Evolutionary conservation across 2,888 invertebrate species (phyloP).

Genomic region (Cosmopolites sordidus): DNA sequence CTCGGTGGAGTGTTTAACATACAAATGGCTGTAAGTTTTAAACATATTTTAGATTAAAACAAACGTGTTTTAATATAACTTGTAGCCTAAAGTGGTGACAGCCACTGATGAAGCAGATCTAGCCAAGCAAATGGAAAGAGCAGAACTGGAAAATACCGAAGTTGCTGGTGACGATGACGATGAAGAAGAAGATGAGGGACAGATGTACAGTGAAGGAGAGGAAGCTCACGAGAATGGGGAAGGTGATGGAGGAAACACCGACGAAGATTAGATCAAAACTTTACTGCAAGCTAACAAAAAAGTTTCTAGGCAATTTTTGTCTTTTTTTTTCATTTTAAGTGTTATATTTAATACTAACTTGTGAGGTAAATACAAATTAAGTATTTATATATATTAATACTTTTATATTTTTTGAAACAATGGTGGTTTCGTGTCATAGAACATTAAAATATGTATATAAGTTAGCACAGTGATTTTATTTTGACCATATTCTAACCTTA

Average conservation of each 20-base stretch:
- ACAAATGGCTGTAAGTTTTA: constrained; percentile 68
- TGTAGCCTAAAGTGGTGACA: constrained; percentile 88
- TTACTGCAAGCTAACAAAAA: background rate
- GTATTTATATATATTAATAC: constrained; percentile 12
- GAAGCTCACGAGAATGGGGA: constrained; percentile 20
- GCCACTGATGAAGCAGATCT: constrained; percentile 97
- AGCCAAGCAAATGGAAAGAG: constrained; percentile 86
- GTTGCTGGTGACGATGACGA: constrained; percentile 85
- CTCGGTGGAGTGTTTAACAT: constrained; percentile 90
- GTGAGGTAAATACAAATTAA: constrained; percentile 4
- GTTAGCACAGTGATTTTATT: too few species aligned
- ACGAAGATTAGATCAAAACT: constrained; percentile 16
- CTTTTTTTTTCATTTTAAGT: constrained; percentile 4
- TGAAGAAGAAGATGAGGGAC: constrained; percentile 62
- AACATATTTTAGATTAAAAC: background rate
- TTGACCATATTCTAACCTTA: too few species aligned
- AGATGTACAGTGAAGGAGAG: constrained; percentile 30
- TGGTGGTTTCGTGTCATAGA: constrained; percentile 12
- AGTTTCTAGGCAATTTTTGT: constrained; percentile 12
- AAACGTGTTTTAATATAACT: constrained; percentile 3
- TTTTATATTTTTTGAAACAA: constrained; percentile 16
- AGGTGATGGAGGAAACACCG: constrained; percentile 27
- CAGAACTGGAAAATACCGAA: constrained; percentile 92
- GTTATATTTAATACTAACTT: constrained; percentile 5
- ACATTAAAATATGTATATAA: constrained; percentile 16